These are phyloP conservation scores for Eumeta japonica DNA, from an alignment of 1,140 invertebrate species.

Conservation along the genomic window DNA sequence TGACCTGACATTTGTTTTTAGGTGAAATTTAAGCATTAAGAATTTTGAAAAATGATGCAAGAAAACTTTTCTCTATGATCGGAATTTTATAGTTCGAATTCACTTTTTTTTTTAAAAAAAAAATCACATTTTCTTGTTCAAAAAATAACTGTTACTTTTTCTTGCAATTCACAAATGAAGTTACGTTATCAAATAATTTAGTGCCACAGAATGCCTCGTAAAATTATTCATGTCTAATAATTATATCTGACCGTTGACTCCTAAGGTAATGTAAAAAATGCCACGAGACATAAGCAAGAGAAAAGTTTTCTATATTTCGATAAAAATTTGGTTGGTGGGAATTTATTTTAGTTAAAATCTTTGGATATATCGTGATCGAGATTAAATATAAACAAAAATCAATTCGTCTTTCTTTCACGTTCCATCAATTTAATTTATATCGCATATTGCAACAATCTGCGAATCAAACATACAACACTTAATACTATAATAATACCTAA, in stretches of 20 bases:
- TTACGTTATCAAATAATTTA: too few species aligned
- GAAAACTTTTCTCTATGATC: slow-evolving; percentile 1
- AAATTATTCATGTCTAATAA: too few species aligned
- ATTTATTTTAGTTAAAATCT: slow-evolving; percentile 36
- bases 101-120: too few species aligned
- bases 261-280: too few species aligned
- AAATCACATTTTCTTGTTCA: too few species aligned
- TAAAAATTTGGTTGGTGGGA: slow-evolving; percentile 44
- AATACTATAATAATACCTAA: slow-evolving; percentile 54
- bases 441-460: slow-evolving; percentile 54
- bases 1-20: slow-evolving; percentile 31
- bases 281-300: slow-evolving; percentile 10
- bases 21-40: slow-evolving; percentile 3
- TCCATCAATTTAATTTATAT: slow-evolving; percentile 37
- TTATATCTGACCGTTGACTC: too few species aligned
- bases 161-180: too few species aligned
- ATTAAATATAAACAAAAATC: slow-evolving; percentile 29
- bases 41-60: slow-evolving; percentile 4
- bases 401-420: too few species aligned
- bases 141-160: too few species aligned
- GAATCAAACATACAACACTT: slow-evolving; percentile 56
- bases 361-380: slow-evolving; percentile 38
- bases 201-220: too few species aligned
- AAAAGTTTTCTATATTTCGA: slow-evolving; percentile 38
- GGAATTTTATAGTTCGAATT: too few species aligned